These are phyloP conservation scores for Agrypnia vestita DNA, from an alignment of 1,140 invertebrate genomes.

Conservation along the genomic window DNA sequence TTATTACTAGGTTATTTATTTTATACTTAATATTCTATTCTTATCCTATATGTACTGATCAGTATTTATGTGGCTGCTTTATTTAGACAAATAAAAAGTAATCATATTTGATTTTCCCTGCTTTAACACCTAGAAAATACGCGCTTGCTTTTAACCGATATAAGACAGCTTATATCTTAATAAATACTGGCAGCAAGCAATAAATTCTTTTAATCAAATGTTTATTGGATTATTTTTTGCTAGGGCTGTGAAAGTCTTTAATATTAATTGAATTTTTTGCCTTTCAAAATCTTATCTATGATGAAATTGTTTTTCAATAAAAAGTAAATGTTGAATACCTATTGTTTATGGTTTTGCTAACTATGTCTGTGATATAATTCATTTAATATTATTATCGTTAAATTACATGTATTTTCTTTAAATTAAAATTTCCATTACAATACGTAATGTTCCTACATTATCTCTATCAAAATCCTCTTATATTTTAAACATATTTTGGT, in stretches of 20 bases:
- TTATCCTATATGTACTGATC: constrained; percentile 6
- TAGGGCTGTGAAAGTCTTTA: background rate
- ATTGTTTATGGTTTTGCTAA: constrained; percentile 52
- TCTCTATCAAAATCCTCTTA: constrained; percentile 20
- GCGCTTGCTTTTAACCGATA: constrained; percentile 12
- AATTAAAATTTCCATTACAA: constrained; percentile 49
- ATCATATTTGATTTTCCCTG: background rate
- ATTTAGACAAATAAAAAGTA: constrained; percentile 24
- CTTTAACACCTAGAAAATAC: constrained; percentile 16
- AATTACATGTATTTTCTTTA: constrained; percentile 42
- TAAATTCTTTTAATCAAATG: constrained; percentile 1
- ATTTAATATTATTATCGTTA: constrained; percentile 50
- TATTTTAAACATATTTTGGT: background rate
- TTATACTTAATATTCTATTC: constrained; percentile 41
- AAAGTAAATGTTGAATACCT: constrained; percentile 32
- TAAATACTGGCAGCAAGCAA: background rate
- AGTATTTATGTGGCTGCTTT: constrained; percentile 32
- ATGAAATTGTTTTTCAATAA: constrained; percentile 17
- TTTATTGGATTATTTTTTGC: constrained; percentile 17
- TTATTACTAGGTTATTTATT: constrained; percentile 45
- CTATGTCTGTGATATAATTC: constrained; percentile 60
- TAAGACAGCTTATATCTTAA: background rate
- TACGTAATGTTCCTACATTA: constrained; percentile 57
- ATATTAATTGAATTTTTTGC: constrained; percentile 7
- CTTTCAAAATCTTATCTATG: constrained; percentile 9